Percentiles rank a stretch among this genome's conserved stretches.
These are phyloP conservation scores for Uria aalge DNA, from an alignment of 2,113 vertebrate species.

Conservation along the genomic window DNA sequence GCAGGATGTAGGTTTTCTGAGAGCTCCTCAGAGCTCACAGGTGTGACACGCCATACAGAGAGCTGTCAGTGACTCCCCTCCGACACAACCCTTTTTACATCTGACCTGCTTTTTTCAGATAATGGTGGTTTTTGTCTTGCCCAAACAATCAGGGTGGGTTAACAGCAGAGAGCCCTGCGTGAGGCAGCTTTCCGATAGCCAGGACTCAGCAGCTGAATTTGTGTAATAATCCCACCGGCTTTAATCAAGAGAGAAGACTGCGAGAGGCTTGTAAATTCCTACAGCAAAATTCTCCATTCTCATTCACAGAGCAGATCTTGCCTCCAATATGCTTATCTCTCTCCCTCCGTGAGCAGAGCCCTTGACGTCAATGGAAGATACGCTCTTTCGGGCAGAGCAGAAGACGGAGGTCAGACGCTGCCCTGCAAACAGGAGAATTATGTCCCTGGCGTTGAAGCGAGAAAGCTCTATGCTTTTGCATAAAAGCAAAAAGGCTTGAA, in stretches of 20 bases:
- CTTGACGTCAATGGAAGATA: constrained; percentile 71
- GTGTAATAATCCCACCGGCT: constrained; percentile 17
- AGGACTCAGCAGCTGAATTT: constrained; percentile 6
- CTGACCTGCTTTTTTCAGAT: background rate
- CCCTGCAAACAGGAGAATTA: constrained; percentile 18
- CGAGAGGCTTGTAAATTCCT: constrained; percentile 58
- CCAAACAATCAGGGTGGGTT: background rate
- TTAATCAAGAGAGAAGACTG: constrained; percentile 59
- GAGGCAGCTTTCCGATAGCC: background rate
- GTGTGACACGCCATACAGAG: background rate
- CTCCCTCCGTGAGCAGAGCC: constrained; percentile 52
- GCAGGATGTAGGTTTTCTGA: background rate
- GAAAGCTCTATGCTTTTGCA: background rate
- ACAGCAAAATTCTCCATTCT: constrained; percentile 53
- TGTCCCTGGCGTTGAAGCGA: background rate
- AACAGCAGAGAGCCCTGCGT: background rate
- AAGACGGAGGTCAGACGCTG: constrained; percentile 40
- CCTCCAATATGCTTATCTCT: constrained; percentile 56
- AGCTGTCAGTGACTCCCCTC: background rate
- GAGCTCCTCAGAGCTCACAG: background rate
- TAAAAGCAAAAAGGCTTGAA: background rate
- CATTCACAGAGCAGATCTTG: constrained; percentile 46
- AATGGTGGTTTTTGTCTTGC: background rate
- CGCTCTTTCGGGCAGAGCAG: constrained; percentile 50
- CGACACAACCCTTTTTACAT: background rate